Conservation (phyloP, 2,797 vertebrate species). For the Emys orbicularis region DNA sequence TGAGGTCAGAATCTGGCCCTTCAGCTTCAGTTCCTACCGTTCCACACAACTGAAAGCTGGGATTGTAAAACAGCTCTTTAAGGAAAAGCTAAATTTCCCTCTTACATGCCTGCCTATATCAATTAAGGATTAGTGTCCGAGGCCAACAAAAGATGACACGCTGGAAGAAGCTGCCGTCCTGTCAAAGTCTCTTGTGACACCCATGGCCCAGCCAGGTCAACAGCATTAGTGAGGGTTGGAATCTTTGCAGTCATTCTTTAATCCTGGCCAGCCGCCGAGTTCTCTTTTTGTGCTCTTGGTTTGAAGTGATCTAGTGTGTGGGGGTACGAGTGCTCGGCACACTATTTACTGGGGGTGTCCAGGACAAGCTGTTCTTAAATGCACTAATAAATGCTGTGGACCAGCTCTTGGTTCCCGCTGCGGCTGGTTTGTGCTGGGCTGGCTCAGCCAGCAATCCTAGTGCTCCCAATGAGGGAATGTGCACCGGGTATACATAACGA, state of each 20-base stretch:
- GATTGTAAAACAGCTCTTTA: no score
- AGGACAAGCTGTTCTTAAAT: rapidly evolving
- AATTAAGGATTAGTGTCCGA: rapidly evolving
- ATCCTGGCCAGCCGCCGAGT: background rate
- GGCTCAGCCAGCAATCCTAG: no score
- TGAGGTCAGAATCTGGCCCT: background rate
- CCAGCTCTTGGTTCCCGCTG: rapidly evolving
- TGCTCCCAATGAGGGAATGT: background rate
- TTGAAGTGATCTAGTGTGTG: rapidly evolving
- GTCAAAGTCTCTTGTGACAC: background rate
- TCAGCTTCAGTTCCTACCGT: rapidly evolving
- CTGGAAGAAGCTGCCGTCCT: background rate
- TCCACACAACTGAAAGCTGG: background rate
- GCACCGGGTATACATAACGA: background rate
- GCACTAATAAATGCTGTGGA: rapidly evolving
- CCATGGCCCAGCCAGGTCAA: rapidly evolving
- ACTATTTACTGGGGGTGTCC: background rate
- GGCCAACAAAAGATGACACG: rapidly evolving
- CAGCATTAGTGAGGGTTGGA: background rate
- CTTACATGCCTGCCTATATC: background rate
- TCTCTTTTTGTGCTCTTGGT: background rate
- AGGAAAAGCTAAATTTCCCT: rapidly evolving
- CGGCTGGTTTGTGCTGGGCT: background rate
- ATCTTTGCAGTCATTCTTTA: rapidly evolving
- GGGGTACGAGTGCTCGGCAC: rapidly evolving